These are phyloP conservation scores for Tapera naevia DNA, from an alignment of 2,797 vertebrate species.

Conservation along the genomic window DNA sequence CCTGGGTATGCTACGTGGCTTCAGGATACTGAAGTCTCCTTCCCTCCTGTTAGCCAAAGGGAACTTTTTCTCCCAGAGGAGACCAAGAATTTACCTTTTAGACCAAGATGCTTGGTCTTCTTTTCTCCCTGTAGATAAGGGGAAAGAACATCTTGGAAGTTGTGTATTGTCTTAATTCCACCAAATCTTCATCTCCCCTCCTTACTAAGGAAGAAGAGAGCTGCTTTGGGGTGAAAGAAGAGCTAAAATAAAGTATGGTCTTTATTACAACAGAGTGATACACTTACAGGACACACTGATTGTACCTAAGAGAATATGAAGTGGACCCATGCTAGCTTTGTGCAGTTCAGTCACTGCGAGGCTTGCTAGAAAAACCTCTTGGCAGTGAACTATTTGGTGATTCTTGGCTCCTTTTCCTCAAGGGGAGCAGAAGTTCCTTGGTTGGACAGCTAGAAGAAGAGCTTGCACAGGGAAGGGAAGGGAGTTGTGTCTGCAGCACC, in stretches of 20 bases:
- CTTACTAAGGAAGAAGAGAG: neutral
- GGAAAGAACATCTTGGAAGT: neutral
- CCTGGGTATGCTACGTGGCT: neutral
- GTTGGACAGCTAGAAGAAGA: neutral
- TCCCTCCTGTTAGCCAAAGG: neutral
- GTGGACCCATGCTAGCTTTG: neutral
- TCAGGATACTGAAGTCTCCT: neutral
- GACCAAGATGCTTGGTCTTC: neutral
- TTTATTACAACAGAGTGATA: neutral
- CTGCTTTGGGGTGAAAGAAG: neutral
- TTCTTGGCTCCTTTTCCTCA: neutral
- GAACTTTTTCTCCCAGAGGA: neutral
- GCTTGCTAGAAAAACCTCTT: neutral
- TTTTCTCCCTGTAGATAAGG: neutral
- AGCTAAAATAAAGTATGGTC: neutral
- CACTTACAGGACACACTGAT: neutral
- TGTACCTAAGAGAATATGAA: neutral
- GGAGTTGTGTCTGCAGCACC: neutral
- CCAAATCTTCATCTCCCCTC: neutral
- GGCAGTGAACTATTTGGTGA: neutral
- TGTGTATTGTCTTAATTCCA: neutral
- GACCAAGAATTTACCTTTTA: neutral
- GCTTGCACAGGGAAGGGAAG: fast-evolving
- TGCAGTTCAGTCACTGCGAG: neutral
- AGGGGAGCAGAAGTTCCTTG: neutral